Base-by-base conservation (phyloP, 1,140 invertebrate genomes). In the Andricus grossulariae region DNA sequence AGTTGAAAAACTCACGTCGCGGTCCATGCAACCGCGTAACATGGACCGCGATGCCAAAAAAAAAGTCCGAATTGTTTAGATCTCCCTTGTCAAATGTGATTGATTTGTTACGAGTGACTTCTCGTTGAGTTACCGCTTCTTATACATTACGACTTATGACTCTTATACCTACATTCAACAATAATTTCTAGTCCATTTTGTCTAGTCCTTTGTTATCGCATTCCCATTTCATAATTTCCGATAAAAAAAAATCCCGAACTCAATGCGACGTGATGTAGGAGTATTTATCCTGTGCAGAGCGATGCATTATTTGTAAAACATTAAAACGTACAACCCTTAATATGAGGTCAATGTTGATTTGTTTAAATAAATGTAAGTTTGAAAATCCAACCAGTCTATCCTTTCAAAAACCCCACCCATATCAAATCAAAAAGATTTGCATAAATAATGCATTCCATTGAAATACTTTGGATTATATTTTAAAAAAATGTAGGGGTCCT, bases 311-410 rank as follows among this genome's bases (percentile, higher is more conserved):
- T 87, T 90, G 89, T 87, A 83, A 88, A 86, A 88, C 88, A 88
- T 89, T 90, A 88, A 87, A 88, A 88, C 89, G 90, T 90, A 88
- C 86, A 90, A 90, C 88, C 88, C 86, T 88, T 91, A 91, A 90
- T 90, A 90, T 88, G 89, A 90, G 90, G 86, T 91, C 89, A 91
- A 90, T 92, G 90, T 91, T 91, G 89, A 91, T 92, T 92, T 91
- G 90, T 92, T 92, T 91, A 91, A 91, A 92, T 91, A 92, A 91
- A 91, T 92, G 88, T 92, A 91, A 92, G 88, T 91, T 91, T 82
- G 83, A 91, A 91, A 90, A 88, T 88, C 83, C 81, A 83, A 82
- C 10, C n/a, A 32, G n/a, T 66, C 13, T 39, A 39, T 66, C 13
- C 10, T 32, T 66, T 32, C 13, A 66, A 0, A 2, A n/a, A 54